Evolutionary conservation across 92 coral and sea anemone genomes (phyloP).

Genomic region (Epizoanthus scotinus): DNA sequence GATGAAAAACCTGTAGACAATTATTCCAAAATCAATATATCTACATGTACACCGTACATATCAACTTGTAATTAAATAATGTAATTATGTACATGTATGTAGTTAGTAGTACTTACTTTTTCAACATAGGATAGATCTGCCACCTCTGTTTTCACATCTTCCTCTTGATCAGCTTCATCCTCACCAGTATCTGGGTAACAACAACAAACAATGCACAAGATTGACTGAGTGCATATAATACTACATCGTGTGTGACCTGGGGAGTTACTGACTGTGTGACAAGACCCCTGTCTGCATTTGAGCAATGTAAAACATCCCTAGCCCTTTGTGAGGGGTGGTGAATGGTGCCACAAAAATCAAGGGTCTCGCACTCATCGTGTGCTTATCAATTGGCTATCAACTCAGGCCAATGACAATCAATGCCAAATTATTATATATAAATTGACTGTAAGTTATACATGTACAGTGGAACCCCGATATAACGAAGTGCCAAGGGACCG

Average conservation of each 20-base stretch:
- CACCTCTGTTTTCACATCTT: slow-evolving; percentile 43
- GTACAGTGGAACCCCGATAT: no score
- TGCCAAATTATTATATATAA: no score
- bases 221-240: neutral
- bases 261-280: neutral
- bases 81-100: neutral
- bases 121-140: slow-evolving; percentile 56
- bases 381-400: no score
- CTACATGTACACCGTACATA: no score
- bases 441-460: no score
- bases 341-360: no score
- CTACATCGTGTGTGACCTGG: neutral
- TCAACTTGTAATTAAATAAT: neutral
- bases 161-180: slow-evolving; percentile 23
- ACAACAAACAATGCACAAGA: neutral
- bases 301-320: neutral
- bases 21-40: neutral
- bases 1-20: no score
- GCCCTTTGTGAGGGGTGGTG: no score
- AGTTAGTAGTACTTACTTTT: slow-evolving; percentile 43
- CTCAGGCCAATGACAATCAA: no score
- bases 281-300: neutral
- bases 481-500: no score
- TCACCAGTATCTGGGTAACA: slow-evolving; percentile 31
- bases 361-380: no score